These are phyloP conservation scores for Hedya salicella DNA, from an alignment of 2,888 invertebrate species.

Conservation along the genomic window DNA sequence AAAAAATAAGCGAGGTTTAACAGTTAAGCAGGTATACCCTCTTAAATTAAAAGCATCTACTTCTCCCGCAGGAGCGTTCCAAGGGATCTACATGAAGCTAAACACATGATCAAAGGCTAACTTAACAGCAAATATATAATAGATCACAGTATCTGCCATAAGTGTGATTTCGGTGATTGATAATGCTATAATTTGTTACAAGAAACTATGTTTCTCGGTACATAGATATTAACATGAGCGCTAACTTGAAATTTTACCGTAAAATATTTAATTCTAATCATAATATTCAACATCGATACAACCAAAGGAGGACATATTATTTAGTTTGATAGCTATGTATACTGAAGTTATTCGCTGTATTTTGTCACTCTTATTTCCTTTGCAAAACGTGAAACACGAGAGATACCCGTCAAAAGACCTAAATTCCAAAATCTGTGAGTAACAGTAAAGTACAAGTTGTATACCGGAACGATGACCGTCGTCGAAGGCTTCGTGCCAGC, in stretches of 20 bases:
- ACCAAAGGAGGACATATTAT: constrained; percentile 56
- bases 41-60: not conserved
- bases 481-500: constrained; percentile 54
- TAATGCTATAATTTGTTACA: constrained; percentile 57
- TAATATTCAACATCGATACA: constrained; percentile 67
- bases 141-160: constrained; percentile 69
- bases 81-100: not conserved
- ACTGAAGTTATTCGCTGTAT: constrained; percentile 64
- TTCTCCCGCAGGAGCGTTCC: not conserved
- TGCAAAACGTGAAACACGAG: constrained; percentile 63
- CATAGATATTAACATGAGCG: constrained; percentile 56
- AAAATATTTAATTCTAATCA: constrained; percentile 54
- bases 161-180: constrained; percentile 58
- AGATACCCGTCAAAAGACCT: constrained; percentile 75
- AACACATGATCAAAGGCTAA: constrained; percentile 44
- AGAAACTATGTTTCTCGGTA: constrained; percentile 52
- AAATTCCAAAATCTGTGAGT: constrained; percentile 72
- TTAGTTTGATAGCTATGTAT: constrained; percentile 50
- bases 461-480: constrained; percentile 63
- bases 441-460: constrained; percentile 67
- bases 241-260: constrained; percentile 57
- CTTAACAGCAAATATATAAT: constrained; percentile 63
- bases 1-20: no score
- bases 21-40: no score
- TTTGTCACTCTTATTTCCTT: constrained; percentile 51